Evolutionary conservation across 2,113 vertebrate genomes (phyloP), one percentile per base, ranked within the genome.

Genomic region (Labeo rohita): DNA sequence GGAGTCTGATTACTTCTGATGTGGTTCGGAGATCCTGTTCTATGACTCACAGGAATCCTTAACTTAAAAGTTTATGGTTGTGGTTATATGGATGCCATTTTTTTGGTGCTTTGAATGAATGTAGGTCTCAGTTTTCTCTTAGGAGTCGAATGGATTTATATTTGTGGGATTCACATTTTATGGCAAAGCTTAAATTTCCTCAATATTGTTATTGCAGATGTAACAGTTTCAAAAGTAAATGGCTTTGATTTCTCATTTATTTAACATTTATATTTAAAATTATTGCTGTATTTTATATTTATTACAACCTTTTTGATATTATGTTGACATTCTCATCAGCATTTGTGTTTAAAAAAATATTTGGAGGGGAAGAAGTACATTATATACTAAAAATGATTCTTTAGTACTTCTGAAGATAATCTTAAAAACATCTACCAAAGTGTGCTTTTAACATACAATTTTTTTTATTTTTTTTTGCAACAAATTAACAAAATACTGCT

Each of bases 1-100:
- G 70, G 83, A 88, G 80, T 82, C 83, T 66, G 72, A 39, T 59
- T 85, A 65, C 84, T 49, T 77, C 70, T 88, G 72, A 85, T 88
- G 84, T 88, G 84, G 87, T 85, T 82, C n/a, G 13, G 80, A 49
- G 83, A 82, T 66, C 75, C 28, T 68, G 49, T 56, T 82, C 12
- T 52, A 6, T 87, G 86, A 85, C 16, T 88, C 66, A 50, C 84
- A 52, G 15, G 49, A 49, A 77, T 85, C 49, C 45, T 59, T 63
- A 52, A 65, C 66, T 72, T 80, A 3, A 21, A 84, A 74, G 12
- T 39, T 84, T 54, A n/a, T n/a, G 13, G 23, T 80, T 84, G 39
- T 61, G 45, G 6, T 50, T 84, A 59, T 21, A 56, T 23, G 54
- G 9, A 47, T 11, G 72, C 12, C 12, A 56, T 83, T 77, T 28